phyloP scores from a whole-genome alignment of 2,113 vertebrate species.

The Copsychus sechellarum region DNA sequence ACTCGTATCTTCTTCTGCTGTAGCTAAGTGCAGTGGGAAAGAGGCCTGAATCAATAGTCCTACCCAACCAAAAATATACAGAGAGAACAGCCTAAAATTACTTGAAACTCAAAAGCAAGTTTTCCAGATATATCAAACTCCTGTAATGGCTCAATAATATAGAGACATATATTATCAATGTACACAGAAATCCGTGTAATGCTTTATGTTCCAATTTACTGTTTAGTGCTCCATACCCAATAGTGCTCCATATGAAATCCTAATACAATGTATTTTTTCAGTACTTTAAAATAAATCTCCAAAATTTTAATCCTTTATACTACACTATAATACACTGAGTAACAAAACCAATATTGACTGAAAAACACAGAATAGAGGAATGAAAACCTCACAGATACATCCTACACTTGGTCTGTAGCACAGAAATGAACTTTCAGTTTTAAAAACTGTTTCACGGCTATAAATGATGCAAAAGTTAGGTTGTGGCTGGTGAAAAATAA shows the following conservation, averaged over 20 bases:
- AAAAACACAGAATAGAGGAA: not conserved
- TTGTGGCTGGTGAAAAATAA: not conserved
- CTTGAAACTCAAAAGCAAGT: not conserved
- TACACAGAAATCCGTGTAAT: not conserved
- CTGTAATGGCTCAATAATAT: not conserved
- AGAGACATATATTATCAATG: fast-evolving
- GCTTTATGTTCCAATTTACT: not conserved
- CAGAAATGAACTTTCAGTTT: not conserved
- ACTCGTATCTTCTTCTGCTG: not conserved
- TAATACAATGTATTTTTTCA: not conserved
- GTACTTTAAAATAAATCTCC: not conserved
- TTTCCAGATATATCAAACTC: not conserved
- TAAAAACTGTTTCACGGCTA: not conserved
- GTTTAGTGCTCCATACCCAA: not conserved
- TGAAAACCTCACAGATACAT: not conserved
- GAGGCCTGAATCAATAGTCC: not conserved
- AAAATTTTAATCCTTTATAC: not conserved
- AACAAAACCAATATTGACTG: not conserved
- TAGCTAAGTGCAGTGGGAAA: not conserved
- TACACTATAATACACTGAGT: not conserved
- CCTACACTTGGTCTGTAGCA: not conserved
- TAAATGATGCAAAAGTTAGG: not conserved
- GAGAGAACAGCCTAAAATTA: not conserved
- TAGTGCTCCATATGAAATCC: not conserved
- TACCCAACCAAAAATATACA: not conserved